These are phyloP conservation scores for Apamea sordens DNA, from an alignment of 2,888 invertebrate genomes.

Conservation along the genomic window DNA sequence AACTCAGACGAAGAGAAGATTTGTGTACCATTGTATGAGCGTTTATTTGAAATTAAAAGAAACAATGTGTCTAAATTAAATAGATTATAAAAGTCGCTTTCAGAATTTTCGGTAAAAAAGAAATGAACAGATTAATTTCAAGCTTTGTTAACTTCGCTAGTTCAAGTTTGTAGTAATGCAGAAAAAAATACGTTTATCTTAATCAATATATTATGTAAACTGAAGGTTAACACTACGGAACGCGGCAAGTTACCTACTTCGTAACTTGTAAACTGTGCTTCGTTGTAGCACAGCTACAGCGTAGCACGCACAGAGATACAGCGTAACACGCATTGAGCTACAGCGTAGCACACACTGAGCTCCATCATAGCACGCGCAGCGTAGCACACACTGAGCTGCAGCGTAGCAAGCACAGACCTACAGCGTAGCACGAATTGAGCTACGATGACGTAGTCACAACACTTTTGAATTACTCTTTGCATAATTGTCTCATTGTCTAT, in stretches of 20 bases:
- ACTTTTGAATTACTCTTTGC: background rate
- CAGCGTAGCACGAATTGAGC: background rate
- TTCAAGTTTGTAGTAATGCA: background rate
- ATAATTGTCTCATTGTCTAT: background rate
- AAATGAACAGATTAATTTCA: background rate
- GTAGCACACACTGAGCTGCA: background rate
- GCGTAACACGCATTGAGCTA: background rate
- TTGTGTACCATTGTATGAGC: slow-evolving; percentile 22
- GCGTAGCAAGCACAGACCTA: background rate
- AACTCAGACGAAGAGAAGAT: slow-evolving; percentile 22
- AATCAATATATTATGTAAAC: background rate
- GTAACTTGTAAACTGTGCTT: background rate
- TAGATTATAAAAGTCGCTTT: background rate
- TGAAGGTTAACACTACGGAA: too few relatives aligned
- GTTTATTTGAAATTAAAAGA: slow-evolving; percentile 7
- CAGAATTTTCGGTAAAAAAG: background rate
- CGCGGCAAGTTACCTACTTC: background rate
- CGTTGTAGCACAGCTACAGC: background rate
- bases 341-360: background rate
- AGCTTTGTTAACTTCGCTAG: background rate
- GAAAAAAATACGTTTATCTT: background rate
- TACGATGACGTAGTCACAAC: background rate
- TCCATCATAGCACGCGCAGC: background rate
- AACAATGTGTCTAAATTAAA: background rate
- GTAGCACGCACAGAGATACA: background rate